Base-by-base conservation (phyloP, 1,140 invertebrate species). In the Drosophila kanapiae region DNA sequence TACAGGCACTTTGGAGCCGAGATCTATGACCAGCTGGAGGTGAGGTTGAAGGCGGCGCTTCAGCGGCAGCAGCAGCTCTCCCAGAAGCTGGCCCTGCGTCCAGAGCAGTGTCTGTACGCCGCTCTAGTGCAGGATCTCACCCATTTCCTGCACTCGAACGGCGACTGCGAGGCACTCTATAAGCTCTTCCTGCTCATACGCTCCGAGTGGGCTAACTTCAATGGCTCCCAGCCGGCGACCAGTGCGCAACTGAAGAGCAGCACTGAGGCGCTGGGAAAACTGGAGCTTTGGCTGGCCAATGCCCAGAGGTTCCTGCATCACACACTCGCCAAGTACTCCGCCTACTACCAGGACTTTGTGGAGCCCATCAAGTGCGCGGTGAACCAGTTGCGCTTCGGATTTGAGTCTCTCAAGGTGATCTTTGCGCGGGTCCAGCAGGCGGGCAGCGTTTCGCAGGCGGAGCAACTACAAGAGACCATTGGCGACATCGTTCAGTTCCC, bases 31-130 rank as follows among this genome's bases (percentile, higher is more conserved):
- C 43, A 91, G n/a, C 81, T 94, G 29, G 76, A 91, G 54, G 48
- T 79, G 11, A 88, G 86, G 40, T 69, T 94, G 37, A 48, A 83
- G 38, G 23, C 75, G 6, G 78, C 94, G 1, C 69, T 91, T 1
- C 64, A 70, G 14, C 79, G 57, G 13, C 92, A 93, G 78, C 64
- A 93, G 23, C 69, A 92, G 13, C 80, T 93, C 11, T 82, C 92
- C 16, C 92, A 94, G 69, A 92, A 92, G 70, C 79, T 94, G 40
- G 95, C 95, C 5, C 80, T 94, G 23, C 93, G 96, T 49, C 94
- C 95, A 4, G 76, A 93, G 8, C 91, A 94, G n/a, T 92, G 94
- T 38, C 56, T 94, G 1, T 96, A 95, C 68, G 82, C 92, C 4
- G 78, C 81, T 8, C 65, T 96, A 0, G 91, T 92, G 1, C 83